Evolutionary conservation across 2,113 vertebrate species (phyloP).

Genomic region (Haliaeetus leucogaster): DNA sequence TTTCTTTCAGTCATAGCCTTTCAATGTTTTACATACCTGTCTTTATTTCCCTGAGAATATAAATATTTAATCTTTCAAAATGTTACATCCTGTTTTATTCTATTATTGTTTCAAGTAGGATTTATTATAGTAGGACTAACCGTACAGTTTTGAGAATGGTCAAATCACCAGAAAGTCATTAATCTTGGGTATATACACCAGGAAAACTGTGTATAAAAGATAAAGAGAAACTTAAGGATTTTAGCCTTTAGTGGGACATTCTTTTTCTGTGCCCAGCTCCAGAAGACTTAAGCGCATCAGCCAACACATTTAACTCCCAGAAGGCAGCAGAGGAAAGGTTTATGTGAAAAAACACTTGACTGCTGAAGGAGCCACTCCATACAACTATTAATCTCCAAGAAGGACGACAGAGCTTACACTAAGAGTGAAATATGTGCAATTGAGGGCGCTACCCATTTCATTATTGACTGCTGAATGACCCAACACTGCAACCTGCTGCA

Average conservation of each 20-base stretch:
- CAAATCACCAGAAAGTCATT: conserved; percentile 74
- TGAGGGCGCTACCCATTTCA: conserved; percentile 55
- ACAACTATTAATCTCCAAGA: conserved; percentile 59
- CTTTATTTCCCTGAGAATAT: neutral
- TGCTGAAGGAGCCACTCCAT: conserved; percentile 42
- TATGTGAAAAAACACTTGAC: conserved; percentile 37
- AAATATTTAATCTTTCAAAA: neutral
- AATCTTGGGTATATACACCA: conserved; percentile 60
- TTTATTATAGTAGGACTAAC: neutral
- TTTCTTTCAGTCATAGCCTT: neutral
- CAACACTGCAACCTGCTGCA: conserved; percentile 52
- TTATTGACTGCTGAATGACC: conserved; percentile 77
- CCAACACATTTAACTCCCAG: conserved; percentile 33
- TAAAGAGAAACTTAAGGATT: conserved; percentile 78
- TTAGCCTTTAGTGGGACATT: conserved; percentile 64
- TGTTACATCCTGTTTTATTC: neutral
- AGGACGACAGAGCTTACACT: conserved; percentile 31
- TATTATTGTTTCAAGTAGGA: neutral
- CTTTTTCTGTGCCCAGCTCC: conserved; percentile 68
- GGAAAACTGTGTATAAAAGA: conserved; percentile 78
- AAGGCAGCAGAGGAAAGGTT: conserved; percentile 51
- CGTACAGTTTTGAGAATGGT: neutral
- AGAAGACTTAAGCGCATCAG: conserved; percentile 28
- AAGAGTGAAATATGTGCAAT: conserved; percentile 52
- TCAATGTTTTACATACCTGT: neutral